Base-by-base conservation (phyloP, 2,797 vertebrate species). In the Kryptopterus vitreolus region DNA sequence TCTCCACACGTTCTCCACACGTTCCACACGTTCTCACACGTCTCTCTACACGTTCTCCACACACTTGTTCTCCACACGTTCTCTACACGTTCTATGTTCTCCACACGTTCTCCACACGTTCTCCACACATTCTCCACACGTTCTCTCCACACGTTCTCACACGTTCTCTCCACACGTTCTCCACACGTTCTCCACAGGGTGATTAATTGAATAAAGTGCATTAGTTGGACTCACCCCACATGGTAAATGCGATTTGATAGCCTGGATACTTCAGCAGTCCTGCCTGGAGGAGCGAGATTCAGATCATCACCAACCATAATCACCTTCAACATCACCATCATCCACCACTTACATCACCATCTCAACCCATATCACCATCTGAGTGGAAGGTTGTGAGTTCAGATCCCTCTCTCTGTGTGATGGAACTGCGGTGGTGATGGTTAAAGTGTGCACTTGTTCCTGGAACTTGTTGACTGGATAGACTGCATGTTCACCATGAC, bases 221-320 rank as follows among this genome's bases (percentile, higher is more conserved):
- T 22, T 10, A 38, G 33, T 33, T 35, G 7, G 10, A 73, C 71
- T 89, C 93, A 97, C 96, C 96, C 96, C 96, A 97, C 24, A 97
- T 83, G 11, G 95, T 94, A 66, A 95, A 96, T 0, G 95, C 95
- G 63, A 97, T 95, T 82, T 97, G 96, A 95, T 95, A 97, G 31
- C 96, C 95, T 0, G 96, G 95, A 87, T 96, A 97, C 89, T 95
- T 94, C 73, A 95, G 91, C 80, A 96, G 95, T 76, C 95, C 94
- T 82, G 93, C 95, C 96, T 97, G 66, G 29, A 65, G 24, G 10
- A 29, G 15, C 4, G 2, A 72, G 18, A 65, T 8, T 61, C 18
- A 65, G 9, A 65, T 38, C 4, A 65, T 5, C 33, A 65, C 10
- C 33, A n/a, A 12, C 20, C 20, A 22, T 2, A n/a, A 38, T 38